These are phyloP conservation scores for Lissonota sp. DNA, from an alignment of 2,888 invertebrate genomes.

Conservation along the genomic window DNA sequence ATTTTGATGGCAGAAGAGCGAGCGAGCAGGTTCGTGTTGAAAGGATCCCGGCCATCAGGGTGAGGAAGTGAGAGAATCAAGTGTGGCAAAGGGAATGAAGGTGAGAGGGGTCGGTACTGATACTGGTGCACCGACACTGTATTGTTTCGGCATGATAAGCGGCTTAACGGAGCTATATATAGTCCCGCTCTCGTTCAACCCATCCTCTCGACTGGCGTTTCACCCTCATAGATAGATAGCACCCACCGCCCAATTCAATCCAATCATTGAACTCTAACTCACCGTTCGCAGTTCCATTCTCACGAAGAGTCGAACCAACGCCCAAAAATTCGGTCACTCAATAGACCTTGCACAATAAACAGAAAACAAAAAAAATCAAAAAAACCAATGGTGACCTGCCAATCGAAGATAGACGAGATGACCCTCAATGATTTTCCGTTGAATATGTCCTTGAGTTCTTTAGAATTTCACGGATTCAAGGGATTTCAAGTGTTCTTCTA, in stretches of 20 bases:
- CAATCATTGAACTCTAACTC: conserved; percentile 77
- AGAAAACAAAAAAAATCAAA: neutral
- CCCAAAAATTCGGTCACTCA: conserved; percentile 57
- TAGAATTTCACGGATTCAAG: no score
- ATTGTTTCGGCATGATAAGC: conserved; percentile 84
- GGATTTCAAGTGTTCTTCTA: no score
- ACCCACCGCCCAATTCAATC: conserved; percentile 67
- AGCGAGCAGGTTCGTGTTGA: conserved; percentile 36
- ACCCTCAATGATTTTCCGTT: neutral
- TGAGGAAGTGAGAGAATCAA: conserved; percentile 54
- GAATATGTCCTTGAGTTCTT: neutral
- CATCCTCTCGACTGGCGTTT: conserved; percentile 27
- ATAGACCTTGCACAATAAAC: neutral
- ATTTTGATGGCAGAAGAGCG: conserved; percentile 75
- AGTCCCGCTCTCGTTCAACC: conserved; percentile 71
- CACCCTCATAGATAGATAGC: conserved; percentile 27
- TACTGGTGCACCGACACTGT: conserved; percentile 84
- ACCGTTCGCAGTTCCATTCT: conserved; percentile 50
- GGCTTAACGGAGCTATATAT: conserved; percentile 83
- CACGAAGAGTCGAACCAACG: conserved; percentile 56
- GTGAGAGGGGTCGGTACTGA: conserved; percentile 77
- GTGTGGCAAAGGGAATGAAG: conserved; percentile 54
- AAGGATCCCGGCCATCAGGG: conserved; percentile 33
- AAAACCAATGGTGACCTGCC: neutral
- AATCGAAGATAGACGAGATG: neutral